phyloP scores from a whole-genome alignment of 92 coral and sea anemone species.

The Metridium senile region DNA sequence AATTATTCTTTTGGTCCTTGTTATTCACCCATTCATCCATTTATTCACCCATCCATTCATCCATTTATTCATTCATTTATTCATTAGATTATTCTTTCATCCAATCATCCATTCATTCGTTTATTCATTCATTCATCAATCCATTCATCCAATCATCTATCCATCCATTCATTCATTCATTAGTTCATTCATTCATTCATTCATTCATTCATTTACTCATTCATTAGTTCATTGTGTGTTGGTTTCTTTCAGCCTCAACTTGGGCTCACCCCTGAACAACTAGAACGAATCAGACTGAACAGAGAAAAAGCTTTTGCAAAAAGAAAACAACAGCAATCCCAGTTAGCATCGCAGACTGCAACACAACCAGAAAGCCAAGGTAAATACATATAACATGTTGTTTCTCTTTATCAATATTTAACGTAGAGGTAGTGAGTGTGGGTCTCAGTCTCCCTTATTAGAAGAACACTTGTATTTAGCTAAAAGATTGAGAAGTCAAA shows the following conservation, averaged over 20 bases:
- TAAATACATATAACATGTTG: too few relatives aligned
- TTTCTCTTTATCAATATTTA: too few relatives aligned
- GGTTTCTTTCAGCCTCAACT: constrained; percentile 46
- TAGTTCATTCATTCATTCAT: background rate
- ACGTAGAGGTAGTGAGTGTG: too few relatives aligned
- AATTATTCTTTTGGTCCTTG: background rate
- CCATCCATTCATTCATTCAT: background rate
- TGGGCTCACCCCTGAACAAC: constrained; percentile 84
- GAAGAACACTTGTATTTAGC: too few relatives aligned
- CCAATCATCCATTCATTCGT: background rate
- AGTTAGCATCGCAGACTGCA: background rate
- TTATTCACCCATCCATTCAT: background rate
- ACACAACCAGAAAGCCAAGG: background rate
- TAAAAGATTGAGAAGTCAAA: too few relatives aligned
- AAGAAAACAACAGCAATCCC: constrained; percentile 48
- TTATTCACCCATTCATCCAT: background rate
- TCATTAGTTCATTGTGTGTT: background rate
- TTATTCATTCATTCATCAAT: background rate
- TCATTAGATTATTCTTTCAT: background rate
- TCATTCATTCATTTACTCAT: background rate
- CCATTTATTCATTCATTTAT: background rate
- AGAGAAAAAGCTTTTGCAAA: constrained; percentile 80
- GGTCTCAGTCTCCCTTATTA: too few relatives aligned
- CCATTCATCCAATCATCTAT: background rate
- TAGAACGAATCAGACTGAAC: constrained; percentile 84